Evolutionary conservation across 2,888 invertebrate genomes (phyloP).

Genomic region (Amphimallon solstitiale): DNA sequence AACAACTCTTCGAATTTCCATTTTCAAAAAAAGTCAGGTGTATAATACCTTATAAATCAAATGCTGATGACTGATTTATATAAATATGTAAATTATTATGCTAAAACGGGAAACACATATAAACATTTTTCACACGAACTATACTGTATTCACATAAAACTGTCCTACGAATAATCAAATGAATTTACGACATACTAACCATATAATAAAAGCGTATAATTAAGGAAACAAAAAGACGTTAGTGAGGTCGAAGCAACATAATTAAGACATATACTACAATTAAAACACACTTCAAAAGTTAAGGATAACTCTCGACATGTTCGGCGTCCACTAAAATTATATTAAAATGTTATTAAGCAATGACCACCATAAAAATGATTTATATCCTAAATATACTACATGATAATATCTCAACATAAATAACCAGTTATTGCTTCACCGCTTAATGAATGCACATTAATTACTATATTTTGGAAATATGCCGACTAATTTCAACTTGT

Average conservation of each 20-base stretch:
- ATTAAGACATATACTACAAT: not conserved
- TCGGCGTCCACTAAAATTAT: not conserved
- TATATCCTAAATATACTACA: not conserved
- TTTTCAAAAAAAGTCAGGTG: too few species aligned
- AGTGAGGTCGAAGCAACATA: not conserved
- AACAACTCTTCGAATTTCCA: too few species aligned
- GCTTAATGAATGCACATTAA: conserved; percentile 6
- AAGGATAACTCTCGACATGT: not conserved
- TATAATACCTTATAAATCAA: too few species aligned
- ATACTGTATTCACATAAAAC: too few species aligned
- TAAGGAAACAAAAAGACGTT: not conserved
- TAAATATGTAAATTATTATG: too few species aligned
- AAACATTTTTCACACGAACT: too few species aligned
- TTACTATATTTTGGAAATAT: conserved; percentile 10
- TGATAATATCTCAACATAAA: conserved; percentile 1
- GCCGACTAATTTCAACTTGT: conserved; percentile 6
- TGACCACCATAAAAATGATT: not conserved
- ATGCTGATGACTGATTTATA: too few species aligned
- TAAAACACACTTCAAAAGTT: not conserved
- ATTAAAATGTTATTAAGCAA: not conserved
- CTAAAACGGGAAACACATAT: too few species aligned
- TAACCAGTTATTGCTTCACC: not conserved
- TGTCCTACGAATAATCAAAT: not conserved
- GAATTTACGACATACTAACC: not conserved
- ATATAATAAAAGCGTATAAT: not conserved